A percentile compares a stretch with the other conserved stretches of the same genome.
phyloP scores from a whole-genome alignment of 2,888 invertebrate species.

The Micoletzkya japonica region DNA sequence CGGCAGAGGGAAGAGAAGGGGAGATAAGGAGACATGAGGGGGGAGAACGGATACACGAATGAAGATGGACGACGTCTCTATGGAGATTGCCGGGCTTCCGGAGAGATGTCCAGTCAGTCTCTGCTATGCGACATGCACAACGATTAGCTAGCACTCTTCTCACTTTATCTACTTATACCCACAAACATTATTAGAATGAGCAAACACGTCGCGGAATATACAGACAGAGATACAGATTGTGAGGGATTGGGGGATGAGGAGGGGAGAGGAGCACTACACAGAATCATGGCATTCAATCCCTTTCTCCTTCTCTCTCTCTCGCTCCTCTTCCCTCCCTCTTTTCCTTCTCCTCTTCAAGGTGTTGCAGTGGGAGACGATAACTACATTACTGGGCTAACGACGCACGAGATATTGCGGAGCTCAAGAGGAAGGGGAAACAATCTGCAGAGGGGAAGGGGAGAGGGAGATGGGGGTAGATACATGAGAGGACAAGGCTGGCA shows the following conservation, averaged over 20 bases:
- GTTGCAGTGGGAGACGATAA: neutral
- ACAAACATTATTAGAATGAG: no score
- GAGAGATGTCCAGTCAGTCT: no score
- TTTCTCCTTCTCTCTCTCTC: neutral
- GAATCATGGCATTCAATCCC: slow-evolving; percentile 1
- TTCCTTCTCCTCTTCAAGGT: neutral
- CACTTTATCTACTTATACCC: no score
- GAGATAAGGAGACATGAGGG: neutral
- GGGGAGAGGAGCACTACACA: slow-evolving; percentile 9
- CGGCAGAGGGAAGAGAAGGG: neutral
- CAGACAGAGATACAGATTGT: no score
- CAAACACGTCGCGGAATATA: no score
- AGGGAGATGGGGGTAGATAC: neutral
- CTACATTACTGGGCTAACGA: neutral
- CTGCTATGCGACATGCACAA: no score
- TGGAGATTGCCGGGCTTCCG: neutral
- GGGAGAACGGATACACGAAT: neutral
- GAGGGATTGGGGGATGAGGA: no score
- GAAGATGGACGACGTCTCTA: neutral
- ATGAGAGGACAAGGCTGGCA: neutral
- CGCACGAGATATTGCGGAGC: no score
- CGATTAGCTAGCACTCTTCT: no score
- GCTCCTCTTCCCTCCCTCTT: neutral
- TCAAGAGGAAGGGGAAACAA: no score
- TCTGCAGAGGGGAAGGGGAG: neutral